Conservation (phyloP, 2,797 vertebrate species). For the Molossus alvarezi region DNA sequence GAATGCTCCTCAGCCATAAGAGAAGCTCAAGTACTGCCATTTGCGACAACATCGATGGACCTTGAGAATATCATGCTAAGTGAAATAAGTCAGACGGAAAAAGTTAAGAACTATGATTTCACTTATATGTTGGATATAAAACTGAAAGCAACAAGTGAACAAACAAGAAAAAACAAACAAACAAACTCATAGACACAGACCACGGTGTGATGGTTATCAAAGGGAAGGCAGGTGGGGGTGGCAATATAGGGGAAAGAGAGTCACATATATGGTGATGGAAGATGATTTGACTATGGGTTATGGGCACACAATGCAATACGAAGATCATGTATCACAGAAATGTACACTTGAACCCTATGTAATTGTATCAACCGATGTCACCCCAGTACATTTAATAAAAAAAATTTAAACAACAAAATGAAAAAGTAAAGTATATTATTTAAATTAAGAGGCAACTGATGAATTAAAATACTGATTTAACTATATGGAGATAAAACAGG, state of each 20-base stretch:
- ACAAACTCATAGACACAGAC: no score
- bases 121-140: no score
- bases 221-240: background rate
- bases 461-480: background rate
- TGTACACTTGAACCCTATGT: background rate
- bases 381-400: background rate
- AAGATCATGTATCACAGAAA: background rate
- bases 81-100: background rate
- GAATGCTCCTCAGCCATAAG: background rate
- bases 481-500: background rate
- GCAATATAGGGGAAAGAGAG: background rate
- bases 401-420: no score
- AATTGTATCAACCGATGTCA: background rate
- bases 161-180: no score
- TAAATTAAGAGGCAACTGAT: background rate
- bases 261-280: background rate
- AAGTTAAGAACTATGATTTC: background rate
- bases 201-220: background rate
- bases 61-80: background rate
- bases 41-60: background rate
- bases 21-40: background rate
- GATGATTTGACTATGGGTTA: background rate
- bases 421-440: background rate
- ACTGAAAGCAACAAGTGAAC: no score
- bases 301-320: background rate